Conservation (phyloP, 2,888 invertebrate species). For the Dolichopus griseipennis region DNA sequence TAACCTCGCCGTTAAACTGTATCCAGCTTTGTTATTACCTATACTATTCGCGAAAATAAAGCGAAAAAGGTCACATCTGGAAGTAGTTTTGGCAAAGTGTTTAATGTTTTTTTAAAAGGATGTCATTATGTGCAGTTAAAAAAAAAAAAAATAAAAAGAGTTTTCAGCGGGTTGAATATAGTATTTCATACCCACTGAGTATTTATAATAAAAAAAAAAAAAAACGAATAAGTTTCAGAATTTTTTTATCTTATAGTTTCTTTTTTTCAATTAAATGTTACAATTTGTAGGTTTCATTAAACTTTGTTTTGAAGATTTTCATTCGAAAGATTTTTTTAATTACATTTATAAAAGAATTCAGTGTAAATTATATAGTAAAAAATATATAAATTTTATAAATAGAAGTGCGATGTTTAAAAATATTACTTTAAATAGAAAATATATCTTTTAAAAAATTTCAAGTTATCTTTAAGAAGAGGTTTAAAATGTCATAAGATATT, state of each 20-base stretch:
- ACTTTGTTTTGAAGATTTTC: not conserved
- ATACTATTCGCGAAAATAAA: not conserved
- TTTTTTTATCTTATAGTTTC: not conserved
- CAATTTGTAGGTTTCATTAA: not conserved
- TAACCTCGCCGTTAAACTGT: not conserved
- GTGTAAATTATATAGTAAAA: too few species aligned
- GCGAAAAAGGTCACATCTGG: constrained; percentile 10
- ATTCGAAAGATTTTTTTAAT: too few species aligned
- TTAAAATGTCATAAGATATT: too few species aligned
- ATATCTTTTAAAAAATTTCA: too few species aligned
- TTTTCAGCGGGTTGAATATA: not conserved
- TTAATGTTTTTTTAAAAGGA: constrained; percentile 1
- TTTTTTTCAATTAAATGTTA: not conserved
- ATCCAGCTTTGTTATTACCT: not conserved
- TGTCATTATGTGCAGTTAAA: not conserved
- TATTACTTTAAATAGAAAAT: too few species aligned
- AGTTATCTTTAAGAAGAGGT: too few species aligned
- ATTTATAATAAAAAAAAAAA: not conserved
- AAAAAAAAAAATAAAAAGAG: too few species aligned
- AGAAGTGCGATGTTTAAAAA: too few species aligned
- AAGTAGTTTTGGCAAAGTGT: constrained; percentile 2
- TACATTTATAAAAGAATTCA: too few species aligned
- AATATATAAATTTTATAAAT: too few species aligned
- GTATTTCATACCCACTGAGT: not conserved
- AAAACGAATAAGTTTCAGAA: not conserved